phyloP scores from a whole-genome alignment of 37 sponge, comb jelly and placozoan species.

The Hexactinellida sp. region DNA sequence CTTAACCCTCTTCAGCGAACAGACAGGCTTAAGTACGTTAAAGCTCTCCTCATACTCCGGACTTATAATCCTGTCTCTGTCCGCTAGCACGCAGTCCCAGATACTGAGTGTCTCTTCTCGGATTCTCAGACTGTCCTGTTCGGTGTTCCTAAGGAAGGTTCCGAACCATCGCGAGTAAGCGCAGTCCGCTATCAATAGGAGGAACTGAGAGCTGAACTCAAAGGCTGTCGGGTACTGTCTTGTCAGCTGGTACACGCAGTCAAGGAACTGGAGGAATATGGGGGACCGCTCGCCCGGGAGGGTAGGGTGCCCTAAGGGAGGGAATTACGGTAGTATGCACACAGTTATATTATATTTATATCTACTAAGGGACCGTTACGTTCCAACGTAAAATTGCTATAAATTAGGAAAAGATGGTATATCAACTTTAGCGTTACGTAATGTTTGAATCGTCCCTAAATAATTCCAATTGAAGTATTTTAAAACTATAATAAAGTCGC shows the following conservation, averaged over 20 bases:
- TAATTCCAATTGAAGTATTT: too few relatives aligned
- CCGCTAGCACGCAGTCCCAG: constrained; percentile 1
- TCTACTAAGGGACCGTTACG: too few relatives aligned
- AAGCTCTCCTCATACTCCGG: not conserved
- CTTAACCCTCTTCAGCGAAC: constrained; percentile 29
- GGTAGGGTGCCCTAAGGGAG: constrained; percentile 37
- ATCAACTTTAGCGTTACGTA: too few relatives aligned
- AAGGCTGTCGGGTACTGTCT: constrained; percentile 66
- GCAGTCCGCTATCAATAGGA: constrained; percentile 68
- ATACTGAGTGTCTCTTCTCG: not conserved
- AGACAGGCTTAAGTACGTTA: not conserved
- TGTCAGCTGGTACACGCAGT: constrained; percentile 76
- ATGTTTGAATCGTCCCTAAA: too few relatives aligned
- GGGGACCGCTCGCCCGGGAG: constrained; percentile 83
- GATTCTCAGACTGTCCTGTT: not conserved
- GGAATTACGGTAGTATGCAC: too few relatives aligned
- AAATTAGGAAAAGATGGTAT: too few relatives aligned
- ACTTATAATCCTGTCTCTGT: not conserved
- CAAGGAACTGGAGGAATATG: constrained; percentile 92
- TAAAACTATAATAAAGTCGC: too few relatives aligned
- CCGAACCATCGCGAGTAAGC: constrained; percentile 72
- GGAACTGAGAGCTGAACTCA: constrained; percentile 64
- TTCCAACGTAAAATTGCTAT: too few relatives aligned
- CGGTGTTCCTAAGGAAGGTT: constrained; percentile 24
- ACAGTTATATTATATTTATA: too few relatives aligned